Evolutionary conservation across 2,797 vertebrate genomes (phyloP).

Genomic region (Manis javanica): DNA sequence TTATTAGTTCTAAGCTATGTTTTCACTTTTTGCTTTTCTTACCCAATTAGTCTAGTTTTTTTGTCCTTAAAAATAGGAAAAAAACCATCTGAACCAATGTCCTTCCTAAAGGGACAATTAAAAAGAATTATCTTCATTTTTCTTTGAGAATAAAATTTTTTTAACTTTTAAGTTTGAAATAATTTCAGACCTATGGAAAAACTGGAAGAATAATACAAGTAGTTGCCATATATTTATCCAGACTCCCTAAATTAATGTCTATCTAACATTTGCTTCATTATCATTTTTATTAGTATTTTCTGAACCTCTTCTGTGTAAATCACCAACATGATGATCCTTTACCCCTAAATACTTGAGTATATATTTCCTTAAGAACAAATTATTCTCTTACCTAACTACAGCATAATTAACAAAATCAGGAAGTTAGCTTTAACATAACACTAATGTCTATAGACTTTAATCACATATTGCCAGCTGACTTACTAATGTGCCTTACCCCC

Average conservation of each 20-base stretch:
- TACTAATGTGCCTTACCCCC: neutral
- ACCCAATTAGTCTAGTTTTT: neutral
- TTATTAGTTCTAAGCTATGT: neutral
- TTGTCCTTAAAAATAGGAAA: slow-evolving; percentile 28
- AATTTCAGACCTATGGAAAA: neutral
- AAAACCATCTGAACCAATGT: neutral
- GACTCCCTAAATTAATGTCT: neutral
- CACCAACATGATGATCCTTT: neutral
- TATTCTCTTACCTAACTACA: neutral
- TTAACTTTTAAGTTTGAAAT: slow-evolving; percentile 38
- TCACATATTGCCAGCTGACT: neutral
- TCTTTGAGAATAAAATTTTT: slow-evolving; percentile 4
- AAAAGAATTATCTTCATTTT: neutral
- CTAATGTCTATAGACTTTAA: neutral
- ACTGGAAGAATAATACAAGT: neutral
- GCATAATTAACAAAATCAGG: neutral
- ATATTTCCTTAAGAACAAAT: neutral
- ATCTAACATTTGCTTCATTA: neutral
- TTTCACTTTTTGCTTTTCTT: slow-evolving; percentile 47
- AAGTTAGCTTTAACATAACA: neutral
- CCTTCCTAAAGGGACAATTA: neutral
- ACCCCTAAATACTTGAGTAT: neutral
- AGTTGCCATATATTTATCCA: neutral
- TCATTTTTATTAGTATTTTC: neutral
- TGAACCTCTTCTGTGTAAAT: neutral